Base-by-base conservation (phyloP, 1,140 invertebrate species). In the Tetragnatha versicolor region DNA sequence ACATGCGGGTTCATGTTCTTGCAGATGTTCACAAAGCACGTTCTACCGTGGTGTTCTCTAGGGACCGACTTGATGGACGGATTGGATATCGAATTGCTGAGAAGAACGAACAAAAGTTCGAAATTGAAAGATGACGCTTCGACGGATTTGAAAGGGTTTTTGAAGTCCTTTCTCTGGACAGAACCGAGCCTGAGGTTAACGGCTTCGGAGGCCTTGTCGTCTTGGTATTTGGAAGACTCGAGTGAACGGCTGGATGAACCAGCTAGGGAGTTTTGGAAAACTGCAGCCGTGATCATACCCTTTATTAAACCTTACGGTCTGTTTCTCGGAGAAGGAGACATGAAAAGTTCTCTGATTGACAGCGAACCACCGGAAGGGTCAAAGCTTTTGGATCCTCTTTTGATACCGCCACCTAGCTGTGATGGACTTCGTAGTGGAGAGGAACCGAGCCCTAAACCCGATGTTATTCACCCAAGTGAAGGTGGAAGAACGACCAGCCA, bases 11-110 rank as follows among this genome's bases (percentile, higher is more conserved):
- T 73, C 29, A 27, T 60, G 22, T 45, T 73, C 7, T 29, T 73
- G 4, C 53, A 73, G n/a, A 31, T 73, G 20, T 73, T 73, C 22
- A 60, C 69, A 4, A 51, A 45, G 22, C 25, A 73, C 31, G 14
- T 47, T 5, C n/a, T 73, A 6, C 69, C 69, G 3, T 22, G 27
- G n/a, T 17, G 27, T 22, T 7, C 29, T 3, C 5, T 12, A 6
- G 17, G 4, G 3, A 25, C 6, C 6, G 25, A 17, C n/a, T 69
- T 45, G 12, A 9, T 66, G 9, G 49, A 69, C 20, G 39, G 33
- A 5, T 7, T 69, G 2, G 33, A 33, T 25, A 2, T 9, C 7
- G 31, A 69, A 7, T 14, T 55, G 7, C 20, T 69, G 2, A 42
- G 22, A 12, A 17, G 37, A 25, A 45, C 47, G 37, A 69, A 69